These are phyloP conservation scores for Apostichopus japonicus DNA, from an alignment of 35 echinoderm and acorn worm genomes.

Conservation along the genomic window DNA sequence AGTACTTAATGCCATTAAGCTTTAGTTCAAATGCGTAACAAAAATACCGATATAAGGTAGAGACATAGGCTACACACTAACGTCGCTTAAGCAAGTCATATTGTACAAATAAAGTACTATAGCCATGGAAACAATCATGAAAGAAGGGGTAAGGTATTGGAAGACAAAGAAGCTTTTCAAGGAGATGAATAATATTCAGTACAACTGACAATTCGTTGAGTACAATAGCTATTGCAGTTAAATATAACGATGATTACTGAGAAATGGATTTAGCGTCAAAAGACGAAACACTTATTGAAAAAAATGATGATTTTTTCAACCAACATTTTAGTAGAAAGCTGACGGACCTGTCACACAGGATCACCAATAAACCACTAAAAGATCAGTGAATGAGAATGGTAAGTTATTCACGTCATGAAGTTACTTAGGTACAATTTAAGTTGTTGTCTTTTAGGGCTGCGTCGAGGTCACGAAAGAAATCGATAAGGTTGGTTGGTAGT, in stretches of 20 bases:
- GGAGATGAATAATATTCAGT: background rate
- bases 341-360: slow-evolving; percentile 44
- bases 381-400: background rate
- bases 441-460: slow-evolving; percentile 80
- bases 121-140: slow-evolving; percentile 8
- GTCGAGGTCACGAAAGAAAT: slow-evolving; percentile 92
- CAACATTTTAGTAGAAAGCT: slow-evolving; percentile 11
- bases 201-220: background rate
- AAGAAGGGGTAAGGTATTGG: background rate
- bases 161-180: slow-evolving; percentile 40
- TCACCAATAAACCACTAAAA: slow-evolving; percentile 15
- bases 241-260: slow-evolving; percentile 3
- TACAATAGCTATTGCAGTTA: background rate
- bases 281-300: slow-evolving; percentile 16
- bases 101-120: background rate
- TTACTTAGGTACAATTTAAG: slow-evolving; percentile 29
- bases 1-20: too few relatives aligned
- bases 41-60: too few relatives aligned
- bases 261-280: slow-evolving; percentile 24
- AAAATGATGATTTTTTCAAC: background rate
- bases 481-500: slow-evolving; percentile 90
- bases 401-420: background rate
- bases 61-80: too few relatives aligned
- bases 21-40: too few relatives aligned
- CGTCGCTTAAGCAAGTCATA: background rate